Conservation (phyloP, 2,113 vertebrate species). For the Cynopterus brachyotis region DNA sequence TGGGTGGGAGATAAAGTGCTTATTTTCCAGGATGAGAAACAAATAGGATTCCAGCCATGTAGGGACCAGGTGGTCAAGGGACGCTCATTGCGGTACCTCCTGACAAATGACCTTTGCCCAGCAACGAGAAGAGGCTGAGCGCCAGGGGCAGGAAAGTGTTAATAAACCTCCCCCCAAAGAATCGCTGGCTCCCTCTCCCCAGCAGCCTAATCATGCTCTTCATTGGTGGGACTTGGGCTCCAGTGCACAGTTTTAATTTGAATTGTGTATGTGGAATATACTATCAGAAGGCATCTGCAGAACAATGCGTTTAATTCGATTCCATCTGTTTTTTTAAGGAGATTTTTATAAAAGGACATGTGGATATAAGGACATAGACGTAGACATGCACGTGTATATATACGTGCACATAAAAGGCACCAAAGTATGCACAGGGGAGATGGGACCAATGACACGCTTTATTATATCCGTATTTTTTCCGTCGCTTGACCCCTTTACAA, state of each 20-base stretch:
- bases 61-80: constrained; percentile 61
- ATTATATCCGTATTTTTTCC: neutral
- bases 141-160: constrained; percentile 52
- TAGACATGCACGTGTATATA: no score
- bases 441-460: neutral
- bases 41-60: neutral
- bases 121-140: neutral
- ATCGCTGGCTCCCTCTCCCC: neutral
- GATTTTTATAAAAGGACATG: neutral
- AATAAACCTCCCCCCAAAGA: neutral
- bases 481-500: neutral
- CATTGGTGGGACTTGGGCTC: constrained; percentile 8
- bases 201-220: neutral
- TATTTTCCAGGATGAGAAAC: neutral
- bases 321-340: neutral
- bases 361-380: no score
- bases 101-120: constrained; percentile 55
- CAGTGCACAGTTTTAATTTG: neutral
- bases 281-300: neutral
- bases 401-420: neutral
- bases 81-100: constrained; percentile 28
- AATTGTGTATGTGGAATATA: constrained; percentile 11
- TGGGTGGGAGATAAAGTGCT: neutral
- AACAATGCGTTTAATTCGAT: constrained; percentile 12
- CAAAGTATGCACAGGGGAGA: neutral